Evolutionary conservation across 2,113 vertebrate species (phyloP), one percentile per base, ranked within the genome.

Genomic region (Pseudorectes ferrugineus): DNA sequence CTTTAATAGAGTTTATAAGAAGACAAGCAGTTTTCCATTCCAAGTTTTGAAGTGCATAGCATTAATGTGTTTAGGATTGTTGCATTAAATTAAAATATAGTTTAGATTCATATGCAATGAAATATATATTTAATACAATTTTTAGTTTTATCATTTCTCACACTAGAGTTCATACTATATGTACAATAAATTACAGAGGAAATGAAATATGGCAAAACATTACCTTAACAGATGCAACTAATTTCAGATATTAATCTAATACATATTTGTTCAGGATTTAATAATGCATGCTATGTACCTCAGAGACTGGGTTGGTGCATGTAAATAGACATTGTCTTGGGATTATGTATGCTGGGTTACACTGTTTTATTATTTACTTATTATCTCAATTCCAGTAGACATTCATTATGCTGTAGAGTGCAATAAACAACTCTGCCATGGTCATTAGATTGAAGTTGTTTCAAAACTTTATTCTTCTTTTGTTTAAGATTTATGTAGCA

Each of bases 211-310:
- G 87, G 12, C 12, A 84, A 93, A 92, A 59, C 6, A 85, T 72
- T 68, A 67, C 28, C 16, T 48, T 78, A 91, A 88, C 3, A 48
- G 43, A 86, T 72, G 57, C 10, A 78, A 59, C 11, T 89, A 77
- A 91, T 95, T 94, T 80, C 24, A 85, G 38, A 42, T 88, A 89
- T 71, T 88, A 88, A 85, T 85, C 77, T 83, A 62, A 78, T 48
- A 67, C 1, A 8, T 71, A 88, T 95, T 83, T 93, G 14, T 86
- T 74, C 11, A 59, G 14, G 10, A 24, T 74, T 96, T 91, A 97
- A 83, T 92, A 96, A 86, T 84, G 11, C 24, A 88, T 92, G 55
- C 5, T 46, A 14, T 43, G 5, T 49, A 84, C 45, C 11, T 67
- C 55, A 71, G 76, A 77, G 68, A 40, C 36, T 48, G 29, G 29